Conservation (phyloP, 2,113 vertebrate genomes). For the Gallinago media region DNA sequence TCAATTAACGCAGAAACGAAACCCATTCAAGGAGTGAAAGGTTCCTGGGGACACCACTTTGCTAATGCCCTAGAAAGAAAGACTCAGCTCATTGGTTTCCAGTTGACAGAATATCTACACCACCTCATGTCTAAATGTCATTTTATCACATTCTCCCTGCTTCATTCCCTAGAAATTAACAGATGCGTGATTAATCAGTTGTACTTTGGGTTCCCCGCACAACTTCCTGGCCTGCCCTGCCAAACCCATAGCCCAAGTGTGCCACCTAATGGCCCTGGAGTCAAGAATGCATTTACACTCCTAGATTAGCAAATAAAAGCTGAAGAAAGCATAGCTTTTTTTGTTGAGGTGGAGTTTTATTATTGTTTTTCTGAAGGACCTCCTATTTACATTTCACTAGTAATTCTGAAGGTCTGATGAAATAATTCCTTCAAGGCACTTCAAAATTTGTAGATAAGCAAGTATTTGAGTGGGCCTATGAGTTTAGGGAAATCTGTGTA, state of each 20-base stretch:
- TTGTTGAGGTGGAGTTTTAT: not conserved
- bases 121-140: not conserved
- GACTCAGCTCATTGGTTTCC: not conserved
- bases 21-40: not conserved
- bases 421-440: not conserved
- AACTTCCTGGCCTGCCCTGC: not conserved
- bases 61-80: not conserved
- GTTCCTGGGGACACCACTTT: not conserved
- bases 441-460: not conserved
- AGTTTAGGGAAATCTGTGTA: not conserved
- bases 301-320: not conserved
- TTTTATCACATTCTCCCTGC: not conserved
- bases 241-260: constrained; percentile 22
- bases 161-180: not conserved
- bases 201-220: not conserved
- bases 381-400: not conserved
- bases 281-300: not conserved
- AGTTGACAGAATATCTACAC: not conserved
- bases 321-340: not conserved
- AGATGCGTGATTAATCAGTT: not conserved
- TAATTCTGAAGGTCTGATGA: not conserved
- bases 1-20: not conserved
- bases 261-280: constrained; percentile 38
- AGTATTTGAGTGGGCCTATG: not conserved
- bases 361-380: not conserved